Evolutionary conservation across 1,140 invertebrate genomes (phyloP), one percentile per base, ranked within the genome.

Genomic region (Papilio aristodemus): DNA sequence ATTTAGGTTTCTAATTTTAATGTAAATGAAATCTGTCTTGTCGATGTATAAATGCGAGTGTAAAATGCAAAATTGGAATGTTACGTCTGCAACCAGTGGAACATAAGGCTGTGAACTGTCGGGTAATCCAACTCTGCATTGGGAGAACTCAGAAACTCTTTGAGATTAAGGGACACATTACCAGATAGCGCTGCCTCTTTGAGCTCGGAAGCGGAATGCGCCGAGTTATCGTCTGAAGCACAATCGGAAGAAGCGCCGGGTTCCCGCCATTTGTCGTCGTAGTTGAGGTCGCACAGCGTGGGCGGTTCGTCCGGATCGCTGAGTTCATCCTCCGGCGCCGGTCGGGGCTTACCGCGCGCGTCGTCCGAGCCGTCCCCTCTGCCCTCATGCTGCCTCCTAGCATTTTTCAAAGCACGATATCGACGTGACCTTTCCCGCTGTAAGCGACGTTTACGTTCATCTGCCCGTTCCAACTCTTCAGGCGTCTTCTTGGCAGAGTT

Each of bases 1-100:
- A 17, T 32, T 8, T n/a, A 50, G 27, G n/a, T n/a, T n/a, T n/a
- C n/a, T n/a, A n/a, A n/a, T n/a, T n/a, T n/a, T n/a, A n/a, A n/a
- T n/a, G n/a, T n/a, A n/a, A n/a, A n/a, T n/a, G n/a, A n/a, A n/a
- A n/a, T n/a, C n/a, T n/a, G n/a, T n/a, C n/a, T n/a, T n/a, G n/a
- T n/a, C n/a, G n/a, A n/a, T n/a, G n/a, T n/a, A n/a, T 69, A 78
- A 71, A n/a, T 62, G 63, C 38, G 67, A 32, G 46, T 73, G 68
- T 76, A 32, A 54, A 64, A 62, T 66, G 68, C 17, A 62, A 6
- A 37, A 43, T 43, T n/a, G 68, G 62, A 74, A 41, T 79, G 86
- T 86, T 91, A 91, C 82, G 89, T 90, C 72, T 91, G 89, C 75
- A 91, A 74, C 89, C 89, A 91, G 75, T 91, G 89, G 67, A 91